These are phyloP conservation scores for Norana najaformis DNA, from an alignment of 2,888 invertebrate species.

Conservation along the genomic window DNA sequence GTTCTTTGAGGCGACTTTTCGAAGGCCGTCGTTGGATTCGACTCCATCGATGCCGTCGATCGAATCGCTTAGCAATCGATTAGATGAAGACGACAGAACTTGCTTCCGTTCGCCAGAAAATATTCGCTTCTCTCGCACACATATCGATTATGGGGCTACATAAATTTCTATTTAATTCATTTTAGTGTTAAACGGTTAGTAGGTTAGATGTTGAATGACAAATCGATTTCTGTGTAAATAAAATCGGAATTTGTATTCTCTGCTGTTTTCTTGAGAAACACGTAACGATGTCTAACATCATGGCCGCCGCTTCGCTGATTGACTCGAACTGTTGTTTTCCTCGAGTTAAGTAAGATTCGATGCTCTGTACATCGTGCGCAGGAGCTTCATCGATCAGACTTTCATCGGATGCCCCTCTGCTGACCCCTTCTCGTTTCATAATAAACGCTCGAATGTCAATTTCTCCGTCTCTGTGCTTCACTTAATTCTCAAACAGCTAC, in stretches of 20 bases:
- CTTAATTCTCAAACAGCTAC: too few species aligned
- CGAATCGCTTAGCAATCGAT: neutral
- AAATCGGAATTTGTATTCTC: neutral
- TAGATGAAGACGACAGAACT: neutral
- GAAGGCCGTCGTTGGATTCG: neutral
- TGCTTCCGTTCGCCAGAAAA: neutral
- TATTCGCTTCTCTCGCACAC: neutral
- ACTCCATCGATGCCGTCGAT: neutral
- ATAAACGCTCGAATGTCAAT: too few species aligned
- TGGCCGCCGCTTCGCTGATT: too few species aligned
- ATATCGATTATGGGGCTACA: neutral
- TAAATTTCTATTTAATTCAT: neutral
- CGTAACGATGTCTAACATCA: too few species aligned
- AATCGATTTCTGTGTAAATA: neutral
- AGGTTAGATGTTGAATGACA: neutral
- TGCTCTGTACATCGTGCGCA: too few species aligned
- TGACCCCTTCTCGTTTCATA: too few species aligned
- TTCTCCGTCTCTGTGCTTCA: too few species aligned
- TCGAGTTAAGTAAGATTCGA: too few species aligned
- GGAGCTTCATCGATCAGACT: too few species aligned
- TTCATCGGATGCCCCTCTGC: too few species aligned
- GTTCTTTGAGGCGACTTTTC: neutral
- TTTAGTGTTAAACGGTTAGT: neutral
- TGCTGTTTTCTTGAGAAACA: neutral
- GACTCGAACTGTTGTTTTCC: too few species aligned